These are phyloP conservation scores for Furcifer pardalis DNA, from an alignment of 2,797 vertebrate species.

Conservation along the genomic window DNA sequence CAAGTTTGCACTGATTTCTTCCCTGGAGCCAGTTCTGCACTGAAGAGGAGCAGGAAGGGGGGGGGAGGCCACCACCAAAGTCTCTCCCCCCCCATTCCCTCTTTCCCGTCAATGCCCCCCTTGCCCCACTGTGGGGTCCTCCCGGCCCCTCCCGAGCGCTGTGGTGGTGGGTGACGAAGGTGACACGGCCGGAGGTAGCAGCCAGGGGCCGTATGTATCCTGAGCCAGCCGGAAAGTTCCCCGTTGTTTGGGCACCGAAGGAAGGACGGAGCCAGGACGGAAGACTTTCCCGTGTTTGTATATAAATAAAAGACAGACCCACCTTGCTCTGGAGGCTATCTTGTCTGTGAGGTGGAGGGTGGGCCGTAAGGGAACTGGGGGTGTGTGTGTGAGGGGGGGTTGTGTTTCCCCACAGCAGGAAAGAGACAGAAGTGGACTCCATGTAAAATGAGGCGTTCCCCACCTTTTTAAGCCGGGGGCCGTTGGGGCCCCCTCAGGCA, in stretches of 20 bases:
- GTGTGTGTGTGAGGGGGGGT: too few relatives aligned
- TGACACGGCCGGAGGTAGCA: too few relatives aligned
- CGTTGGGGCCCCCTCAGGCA: too few relatives aligned
- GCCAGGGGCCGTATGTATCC: too few relatives aligned
- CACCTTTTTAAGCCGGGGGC: too few relatives aligned
- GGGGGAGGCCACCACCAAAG: neutral
- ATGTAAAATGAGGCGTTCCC: too few relatives aligned
- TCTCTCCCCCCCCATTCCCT: neutral
- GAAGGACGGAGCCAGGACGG: neutral
- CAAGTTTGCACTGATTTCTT: slow-evolving; percentile 11
- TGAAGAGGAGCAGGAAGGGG: neutral
- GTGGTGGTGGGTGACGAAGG: neutral
- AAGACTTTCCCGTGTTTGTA: slow-evolving; percentile 34
- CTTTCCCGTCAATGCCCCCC: too few relatives aligned
- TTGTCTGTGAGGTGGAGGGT: neutral
- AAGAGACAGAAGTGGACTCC: too few relatives aligned
- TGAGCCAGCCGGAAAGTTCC: neutral
- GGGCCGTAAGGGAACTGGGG: too few relatives aligned
- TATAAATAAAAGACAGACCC: slow-evolving; percentile 31
- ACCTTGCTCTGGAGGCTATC: too few relatives aligned
- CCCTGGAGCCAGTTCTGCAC: neutral
- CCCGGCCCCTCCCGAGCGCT: neutral
- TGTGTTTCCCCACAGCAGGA: neutral
- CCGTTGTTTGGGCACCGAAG: neutral
- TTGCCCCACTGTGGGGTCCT: too few relatives aligned